A percentile compares a stretch with the other conserved stretches of the same genome.
Conservation (phyloP, 2,888 invertebrate genomes). For the Micoletzkya japonica region DNA sequence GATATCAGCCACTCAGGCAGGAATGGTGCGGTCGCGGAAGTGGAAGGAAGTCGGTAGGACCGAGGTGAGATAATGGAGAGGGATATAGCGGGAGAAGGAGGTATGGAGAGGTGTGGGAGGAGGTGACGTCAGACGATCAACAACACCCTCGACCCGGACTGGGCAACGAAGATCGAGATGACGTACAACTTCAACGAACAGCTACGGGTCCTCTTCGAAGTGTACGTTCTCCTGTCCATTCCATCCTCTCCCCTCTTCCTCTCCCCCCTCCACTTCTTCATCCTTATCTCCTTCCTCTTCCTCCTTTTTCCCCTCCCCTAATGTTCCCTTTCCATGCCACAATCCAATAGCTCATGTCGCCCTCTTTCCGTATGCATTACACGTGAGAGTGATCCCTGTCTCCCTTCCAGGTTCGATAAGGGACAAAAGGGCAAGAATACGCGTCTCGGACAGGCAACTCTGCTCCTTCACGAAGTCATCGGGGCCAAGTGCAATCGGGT, state of each 20-base stretch:
- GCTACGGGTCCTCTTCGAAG: constrained; percentile 69
- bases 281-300: constrained; percentile 2
- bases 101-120: too few relatives aligned
- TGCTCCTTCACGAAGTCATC: constrained; percentile 50
- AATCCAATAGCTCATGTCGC: neutral
- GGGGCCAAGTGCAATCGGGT: constrained; percentile 49
- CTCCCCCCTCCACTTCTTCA: too few relatives aligned
- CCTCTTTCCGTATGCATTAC: neutral
- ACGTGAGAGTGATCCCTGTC: neutral
- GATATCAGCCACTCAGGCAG: constrained; percentile 38
- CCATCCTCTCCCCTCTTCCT: neutral
- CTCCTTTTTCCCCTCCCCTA: too few relatives aligned
- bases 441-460: constrained; percentile 31
- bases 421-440: constrained; percentile 33
- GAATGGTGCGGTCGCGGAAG: constrained; percentile 36
- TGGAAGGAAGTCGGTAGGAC: constrained; percentile 35
- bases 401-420: constrained; percentile 35
- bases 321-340: neutral
- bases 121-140: constrained; percentile 65
- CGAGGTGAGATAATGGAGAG: constrained; percentile 25
- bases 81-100: too few relatives aligned
- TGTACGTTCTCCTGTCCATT: constrained; percentile 62
- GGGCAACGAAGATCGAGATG: constrained; percentile 69
- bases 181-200: constrained; percentile 71
- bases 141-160: constrained; percentile 69